phyloP scores from a whole-genome alignment of 2,113 vertebrate species.

The Brienomyrus longianalis region DNA sequence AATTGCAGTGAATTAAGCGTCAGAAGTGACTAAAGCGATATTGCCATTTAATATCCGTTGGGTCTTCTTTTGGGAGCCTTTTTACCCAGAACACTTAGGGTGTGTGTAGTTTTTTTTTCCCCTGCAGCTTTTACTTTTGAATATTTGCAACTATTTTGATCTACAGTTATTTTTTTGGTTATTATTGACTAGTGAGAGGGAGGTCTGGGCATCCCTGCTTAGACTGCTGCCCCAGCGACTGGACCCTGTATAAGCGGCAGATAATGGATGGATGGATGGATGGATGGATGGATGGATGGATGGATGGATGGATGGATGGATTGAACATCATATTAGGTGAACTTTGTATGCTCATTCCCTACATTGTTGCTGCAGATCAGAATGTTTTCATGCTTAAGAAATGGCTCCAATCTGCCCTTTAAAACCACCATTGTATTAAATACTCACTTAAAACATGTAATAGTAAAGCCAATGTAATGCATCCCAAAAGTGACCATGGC shows the following conservation, averaged over 20 bases:
- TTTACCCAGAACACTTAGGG: background rate
- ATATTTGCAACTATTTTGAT: background rate
- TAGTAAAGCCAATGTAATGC: background rate
- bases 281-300: background rate
- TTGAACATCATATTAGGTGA: background rate
- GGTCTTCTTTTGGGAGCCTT: background rate
- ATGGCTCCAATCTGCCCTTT: background rate
- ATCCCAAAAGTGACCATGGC: background rate
- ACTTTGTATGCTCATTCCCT: background rate
- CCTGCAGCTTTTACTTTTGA: background rate
- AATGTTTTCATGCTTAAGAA: background rate
- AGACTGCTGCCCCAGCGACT: background rate
- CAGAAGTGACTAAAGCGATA: background rate
- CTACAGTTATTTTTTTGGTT: background rate
- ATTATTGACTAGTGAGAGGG: background rate
- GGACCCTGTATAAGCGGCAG: background rate
- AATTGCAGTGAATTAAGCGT: background rate
- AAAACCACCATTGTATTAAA: background rate
- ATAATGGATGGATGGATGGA: background rate
- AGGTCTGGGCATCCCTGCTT: background rate
- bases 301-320: background rate
- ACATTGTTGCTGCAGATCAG: background rate
- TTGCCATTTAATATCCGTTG: background rate
- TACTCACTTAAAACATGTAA: background rate
- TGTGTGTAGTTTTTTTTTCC: background rate